phyloP scores from a whole-genome alignment of 1,140 invertebrate species.

The Helicoverpa armigera region DNA sequence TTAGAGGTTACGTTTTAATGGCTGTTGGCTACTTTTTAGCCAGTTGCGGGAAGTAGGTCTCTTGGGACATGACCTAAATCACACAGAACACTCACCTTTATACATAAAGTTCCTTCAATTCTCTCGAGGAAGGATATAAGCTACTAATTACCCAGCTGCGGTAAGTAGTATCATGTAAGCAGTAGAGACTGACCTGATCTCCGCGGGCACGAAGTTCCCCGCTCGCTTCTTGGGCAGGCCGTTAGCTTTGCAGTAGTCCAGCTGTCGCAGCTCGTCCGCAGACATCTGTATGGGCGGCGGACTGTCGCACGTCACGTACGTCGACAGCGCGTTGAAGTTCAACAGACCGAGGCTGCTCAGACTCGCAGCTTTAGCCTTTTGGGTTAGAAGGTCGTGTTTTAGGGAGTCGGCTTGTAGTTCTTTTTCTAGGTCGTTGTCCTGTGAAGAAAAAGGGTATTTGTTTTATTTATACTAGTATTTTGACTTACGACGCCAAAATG shows the following conservation, averaged over 20 bases:
- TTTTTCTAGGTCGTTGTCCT: slow-evolving; percentile 82
- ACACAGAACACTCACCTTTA: no score
- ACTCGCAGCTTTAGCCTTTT: slow-evolving; percentile 74
- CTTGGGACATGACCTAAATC: no score
- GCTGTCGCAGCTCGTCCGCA: slow-evolving; percentile 90
- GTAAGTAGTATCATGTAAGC: neutral
- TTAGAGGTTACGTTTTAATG: no score
- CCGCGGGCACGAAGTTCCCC: slow-evolving; percentile 89
- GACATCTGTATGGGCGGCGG: slow-evolving; percentile 92
- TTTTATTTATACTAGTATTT: neutral
- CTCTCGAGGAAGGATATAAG: no score
- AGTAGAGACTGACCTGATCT: slow-evolving; percentile 81
- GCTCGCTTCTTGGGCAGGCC: slow-evolving; percentile 90
- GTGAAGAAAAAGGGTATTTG: slow-evolving; percentile 26
- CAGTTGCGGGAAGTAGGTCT: no score
- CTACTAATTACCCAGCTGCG: no score
- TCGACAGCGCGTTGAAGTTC: slow-evolving; percentile 85
- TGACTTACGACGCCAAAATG: no score
- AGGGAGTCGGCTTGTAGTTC: slow-evolving; percentile 76
- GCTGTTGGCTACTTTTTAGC: no score
- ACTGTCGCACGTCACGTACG: slow-evolving; percentile 91
- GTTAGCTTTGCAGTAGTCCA: slow-evolving; percentile 91
- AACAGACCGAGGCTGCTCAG: slow-evolving; percentile 75
- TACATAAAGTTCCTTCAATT: no score
- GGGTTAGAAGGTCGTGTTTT: slow-evolving; percentile 67